A percentile compares a stretch with the other conserved stretches of the same genome.
These are phyloP conservation scores for Drosophila austrosaltans DNA, from an alignment of 2,888 invertebrate species.

Conservation along the genomic window DNA sequence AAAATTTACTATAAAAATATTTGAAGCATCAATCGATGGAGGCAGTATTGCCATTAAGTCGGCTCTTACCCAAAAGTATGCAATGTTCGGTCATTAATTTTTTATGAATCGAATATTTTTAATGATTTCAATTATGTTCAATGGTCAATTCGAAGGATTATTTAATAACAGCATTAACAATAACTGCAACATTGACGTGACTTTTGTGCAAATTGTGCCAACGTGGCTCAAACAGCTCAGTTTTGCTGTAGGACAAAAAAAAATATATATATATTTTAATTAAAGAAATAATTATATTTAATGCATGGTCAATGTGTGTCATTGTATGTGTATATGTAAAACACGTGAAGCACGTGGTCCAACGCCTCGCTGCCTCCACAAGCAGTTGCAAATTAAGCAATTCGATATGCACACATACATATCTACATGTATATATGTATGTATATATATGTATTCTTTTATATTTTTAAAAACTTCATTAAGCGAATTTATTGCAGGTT, in stretches of 20 bases:
- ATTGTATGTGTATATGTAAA: conserved; percentile 11
- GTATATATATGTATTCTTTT: not conserved
- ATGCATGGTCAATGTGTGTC: conserved; percentile 49
- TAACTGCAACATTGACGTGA: conserved; percentile 55
- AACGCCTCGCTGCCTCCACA: conserved; percentile 24
- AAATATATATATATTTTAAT: conserved; percentile 61
- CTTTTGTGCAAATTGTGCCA: conserved; percentile 62
- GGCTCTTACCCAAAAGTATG: conserved; percentile 21
- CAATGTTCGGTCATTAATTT: conserved; percentile 14
- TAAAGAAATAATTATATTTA: conserved; percentile 76
- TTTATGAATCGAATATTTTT: conserved; percentile 46
- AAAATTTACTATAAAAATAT: not conserved
- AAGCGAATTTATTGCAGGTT: conserved; percentile 65
- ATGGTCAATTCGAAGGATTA: conserved; percentile 51
- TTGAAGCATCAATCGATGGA: conserved; percentile 1
- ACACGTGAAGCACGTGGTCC: conserved; percentile 27
- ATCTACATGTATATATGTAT: not conserved
- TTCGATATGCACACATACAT: not conserved
- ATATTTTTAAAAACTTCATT: conserved; percentile 67
- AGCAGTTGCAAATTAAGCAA: conserved; percentile 22
- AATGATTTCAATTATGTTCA: conserved; percentile 70
- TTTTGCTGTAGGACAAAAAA: conserved; percentile 24
- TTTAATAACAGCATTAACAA: conserved; percentile 50
- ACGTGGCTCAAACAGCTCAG: conserved; percentile 30
- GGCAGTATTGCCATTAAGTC: conserved; percentile 7